These are phyloP conservation scores for Platycercus adscitus DNA, from an alignment of 2,113 vertebrate genomes.

Conservation along the genomic window DNA sequence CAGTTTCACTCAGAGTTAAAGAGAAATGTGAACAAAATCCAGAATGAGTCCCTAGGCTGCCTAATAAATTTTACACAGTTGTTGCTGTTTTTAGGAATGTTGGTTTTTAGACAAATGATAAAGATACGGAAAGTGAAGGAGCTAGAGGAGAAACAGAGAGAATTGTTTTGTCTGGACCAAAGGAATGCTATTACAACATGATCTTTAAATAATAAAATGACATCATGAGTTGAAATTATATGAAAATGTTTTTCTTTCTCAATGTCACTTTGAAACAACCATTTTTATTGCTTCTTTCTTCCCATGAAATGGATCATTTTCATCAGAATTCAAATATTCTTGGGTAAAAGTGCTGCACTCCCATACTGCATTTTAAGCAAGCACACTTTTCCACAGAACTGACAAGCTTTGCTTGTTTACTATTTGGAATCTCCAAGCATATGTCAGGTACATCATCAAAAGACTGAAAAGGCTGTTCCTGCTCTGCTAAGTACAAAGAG, in stretches of 20 bases:
- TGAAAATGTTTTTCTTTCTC: constrained; percentile 22
- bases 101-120: neutral
- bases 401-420: neutral
- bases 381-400: neutral
- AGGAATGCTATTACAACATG: neutral
- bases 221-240: neutral
- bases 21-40: constrained; percentile 10
- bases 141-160: constrained; percentile 5
- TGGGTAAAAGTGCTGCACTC: neutral
- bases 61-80: neutral
- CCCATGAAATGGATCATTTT: neutral
- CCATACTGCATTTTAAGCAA: neutral
- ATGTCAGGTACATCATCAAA: neutral
- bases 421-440: neutral
- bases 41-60: neutral
- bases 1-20: neutral
- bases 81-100: neutral
- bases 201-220: constrained; percentile 16
- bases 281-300: neutral
- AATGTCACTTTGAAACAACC: neutral
- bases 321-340: neutral
- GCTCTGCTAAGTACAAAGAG: neutral
- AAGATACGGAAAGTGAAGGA: neutral
- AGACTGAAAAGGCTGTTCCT: neutral
- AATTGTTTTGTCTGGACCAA: constrained; percentile 32